A percentile compares a stretch with the other conserved stretches of the same genome.
Conservation (phyloP, 2,113 vertebrate species). For the Kryptolebias marmoratus region DNA sequence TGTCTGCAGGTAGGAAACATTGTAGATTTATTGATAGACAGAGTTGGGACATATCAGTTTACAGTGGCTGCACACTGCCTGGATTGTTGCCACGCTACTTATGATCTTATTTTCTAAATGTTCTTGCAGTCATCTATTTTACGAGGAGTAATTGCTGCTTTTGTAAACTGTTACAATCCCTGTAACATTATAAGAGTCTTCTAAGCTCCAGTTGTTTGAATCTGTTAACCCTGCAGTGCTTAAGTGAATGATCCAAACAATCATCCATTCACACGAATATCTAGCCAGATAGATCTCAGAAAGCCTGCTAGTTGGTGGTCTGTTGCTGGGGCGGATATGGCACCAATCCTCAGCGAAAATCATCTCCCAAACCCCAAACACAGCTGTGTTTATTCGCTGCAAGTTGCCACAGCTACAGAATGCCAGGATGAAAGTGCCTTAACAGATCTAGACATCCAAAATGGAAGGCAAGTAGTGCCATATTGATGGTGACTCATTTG, state of each 20-base stretch:
- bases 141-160: neutral
- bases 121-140: constrained; percentile 15
- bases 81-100: constrained; percentile 21
- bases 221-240: constrained; percentile 20
- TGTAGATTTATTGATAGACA: constrained; percentile 17
- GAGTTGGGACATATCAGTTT: constrained; percentile 9
- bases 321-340: constrained; percentile 60
- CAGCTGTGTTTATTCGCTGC: constrained; percentile 70
- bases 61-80: constrained; percentile 18
- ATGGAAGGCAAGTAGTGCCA: constrained; percentile 19
- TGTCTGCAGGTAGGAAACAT: constrained; percentile 32
- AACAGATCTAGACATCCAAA: constrained; percentile 30
- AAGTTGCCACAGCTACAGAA: constrained; percentile 39
- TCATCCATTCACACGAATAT: constrained; percentile 47
- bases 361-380: constrained; percentile 58
- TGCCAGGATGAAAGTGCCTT: constrained; percentile 50
- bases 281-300: constrained; percentile 39
- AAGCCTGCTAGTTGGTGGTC: constrained; percentile 56
- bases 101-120: constrained; percentile 6
- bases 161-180: neutral
- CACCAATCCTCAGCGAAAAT: constrained; percentile 44
- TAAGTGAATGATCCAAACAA: constrained; percentile 16
- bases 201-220: constrained; percentile 6
- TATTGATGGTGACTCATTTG: constrained; percentile 2
- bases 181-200: neutral